Evolutionary conservation across 1,140 invertebrate genomes (phyloP).

Genomic region (Globodera rostochiensis): DNA sequence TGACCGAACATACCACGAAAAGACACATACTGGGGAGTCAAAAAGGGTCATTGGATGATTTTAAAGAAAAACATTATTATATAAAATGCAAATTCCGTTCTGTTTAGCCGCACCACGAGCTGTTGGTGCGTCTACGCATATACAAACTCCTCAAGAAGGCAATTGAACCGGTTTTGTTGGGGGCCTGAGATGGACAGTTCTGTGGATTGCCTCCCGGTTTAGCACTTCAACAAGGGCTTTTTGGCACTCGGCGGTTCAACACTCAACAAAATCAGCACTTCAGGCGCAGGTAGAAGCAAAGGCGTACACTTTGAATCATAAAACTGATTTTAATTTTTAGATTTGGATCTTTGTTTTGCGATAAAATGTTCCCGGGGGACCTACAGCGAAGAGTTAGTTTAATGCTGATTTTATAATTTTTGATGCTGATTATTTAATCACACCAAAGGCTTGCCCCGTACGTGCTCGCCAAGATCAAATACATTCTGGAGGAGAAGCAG

Average conservation of each 20-base stretch:
- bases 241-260: conserved; percentile 41
- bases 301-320: background rate
- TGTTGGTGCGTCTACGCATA: background rate
- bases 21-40: no score
- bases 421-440: background rate
- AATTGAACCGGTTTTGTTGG: conserved; percentile 11
- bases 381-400: conserved; percentile 38
- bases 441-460: conserved; percentile 15
- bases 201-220: background rate
- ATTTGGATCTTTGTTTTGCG: conserved; percentile 37
- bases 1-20: no score
- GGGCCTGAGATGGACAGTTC: background rate
- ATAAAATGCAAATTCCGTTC: no score
- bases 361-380: conserved; percentile 27
- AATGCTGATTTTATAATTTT: conserved; percentile 1
- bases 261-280: conserved; percentile 39
- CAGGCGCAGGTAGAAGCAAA: conserved; percentile 5
- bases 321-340: conserved; percentile 17
- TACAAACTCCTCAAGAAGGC: background rate
- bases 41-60: no score
- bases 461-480: conserved; percentile 22
- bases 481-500: conserved; percentile 21
- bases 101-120: background rate
- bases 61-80: no score
- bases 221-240: conserved; percentile 29